phyloP scores from a whole-genome alignment of 1,140 invertebrate genomes.

The Triops longicaudatus region DNA sequence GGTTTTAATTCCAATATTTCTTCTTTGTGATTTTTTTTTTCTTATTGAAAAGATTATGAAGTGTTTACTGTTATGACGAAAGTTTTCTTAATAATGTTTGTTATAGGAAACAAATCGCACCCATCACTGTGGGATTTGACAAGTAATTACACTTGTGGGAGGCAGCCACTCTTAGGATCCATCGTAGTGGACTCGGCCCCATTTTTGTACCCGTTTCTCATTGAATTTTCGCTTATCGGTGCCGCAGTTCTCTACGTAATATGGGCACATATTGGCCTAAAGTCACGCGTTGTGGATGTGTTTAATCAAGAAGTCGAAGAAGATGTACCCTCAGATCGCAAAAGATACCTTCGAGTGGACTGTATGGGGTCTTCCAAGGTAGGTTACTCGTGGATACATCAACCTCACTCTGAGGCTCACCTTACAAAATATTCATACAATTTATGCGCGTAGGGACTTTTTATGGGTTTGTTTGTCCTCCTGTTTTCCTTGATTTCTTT shows the following conservation, averaged over 20 bases:
- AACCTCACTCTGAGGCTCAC: not conserved
- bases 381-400: slow-evolving; percentile 21
- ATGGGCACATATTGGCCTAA: slow-evolving; percentile 84
- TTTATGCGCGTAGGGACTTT: slow-evolving; percentile 61
- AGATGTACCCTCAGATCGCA: slow-evolving; percentile 61
- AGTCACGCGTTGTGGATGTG: not conserved
- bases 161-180: slow-evolving; percentile 83
- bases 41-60: too few species aligned
- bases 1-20: too few species aligned
- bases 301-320: slow-evolving; percentile 18
- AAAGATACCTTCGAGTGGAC: slow-evolving; percentile 63
- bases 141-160: slow-evolving; percentile 51
- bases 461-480: slow-evolving; percentile 79
- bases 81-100: not conserved
- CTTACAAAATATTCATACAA: slow-evolving; percentile 1
- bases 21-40: too few species aligned
- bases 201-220: slow-evolving; percentile 91
- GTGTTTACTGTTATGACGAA: not conserved
- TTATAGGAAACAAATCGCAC: not conserved
- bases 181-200: slow-evolving; percentile 84
- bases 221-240: slow-evolving; percentile 93
- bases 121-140: slow-evolving; percentile 26
- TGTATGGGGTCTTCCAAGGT: slow-evolving; percentile 72
- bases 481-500: slow-evolving; percentile 86
- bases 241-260: slow-evolving; percentile 95